Conservation (phyloP, 2,888 invertebrate genomes). For the Crioceris asparagi region DNA sequence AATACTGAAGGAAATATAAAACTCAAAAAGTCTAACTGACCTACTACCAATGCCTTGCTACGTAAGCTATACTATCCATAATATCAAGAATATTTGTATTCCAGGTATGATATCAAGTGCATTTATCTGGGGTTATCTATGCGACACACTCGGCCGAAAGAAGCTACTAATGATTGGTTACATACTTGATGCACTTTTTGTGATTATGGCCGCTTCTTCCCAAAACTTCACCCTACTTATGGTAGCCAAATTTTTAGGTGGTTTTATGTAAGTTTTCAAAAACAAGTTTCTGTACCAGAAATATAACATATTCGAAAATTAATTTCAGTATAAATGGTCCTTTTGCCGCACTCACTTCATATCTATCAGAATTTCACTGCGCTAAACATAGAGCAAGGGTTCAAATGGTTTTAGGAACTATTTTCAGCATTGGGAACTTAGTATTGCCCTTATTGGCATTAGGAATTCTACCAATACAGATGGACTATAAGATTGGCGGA, state of each 20-base stretch:
- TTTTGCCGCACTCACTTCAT: constrained; percentile 60
- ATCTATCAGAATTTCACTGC: constrained; percentile 64
- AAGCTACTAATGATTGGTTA: constrained; percentile 57
- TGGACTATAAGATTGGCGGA: constrained; percentile 16
- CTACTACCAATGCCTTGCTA: too few species aligned
- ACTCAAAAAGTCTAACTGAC: too few species aligned
- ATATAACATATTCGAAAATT: background rate
- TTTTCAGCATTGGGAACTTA: constrained; percentile 52
- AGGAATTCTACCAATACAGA: constrained; percentile 52
- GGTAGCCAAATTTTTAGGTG: constrained; percentile 61
- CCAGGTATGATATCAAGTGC: constrained; percentile 67
- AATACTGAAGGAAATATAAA: too few species aligned
- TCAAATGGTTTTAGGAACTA: constrained; percentile 54
- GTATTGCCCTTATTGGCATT: constrained; percentile 61
- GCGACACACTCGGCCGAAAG: constrained; percentile 61
- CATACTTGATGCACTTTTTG: constrained; percentile 51
- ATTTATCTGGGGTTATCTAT: constrained; percentile 66
- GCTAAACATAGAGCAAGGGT: constrained; percentile 52
- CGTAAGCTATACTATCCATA: too few species aligned
- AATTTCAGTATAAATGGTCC: constrained; percentile 54
- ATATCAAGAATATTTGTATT: too few species aligned
- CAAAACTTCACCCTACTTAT: constrained; percentile 57
- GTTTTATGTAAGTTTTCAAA: constrained; percentile 53
- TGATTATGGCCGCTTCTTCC: constrained; percentile 51
- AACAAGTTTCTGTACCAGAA: background rate